Percentiles rank a stretch among this genome's conserved stretches.
Conservation (phyloP, 2,888 invertebrate species). For the Campopleginae sp. region DNA sequence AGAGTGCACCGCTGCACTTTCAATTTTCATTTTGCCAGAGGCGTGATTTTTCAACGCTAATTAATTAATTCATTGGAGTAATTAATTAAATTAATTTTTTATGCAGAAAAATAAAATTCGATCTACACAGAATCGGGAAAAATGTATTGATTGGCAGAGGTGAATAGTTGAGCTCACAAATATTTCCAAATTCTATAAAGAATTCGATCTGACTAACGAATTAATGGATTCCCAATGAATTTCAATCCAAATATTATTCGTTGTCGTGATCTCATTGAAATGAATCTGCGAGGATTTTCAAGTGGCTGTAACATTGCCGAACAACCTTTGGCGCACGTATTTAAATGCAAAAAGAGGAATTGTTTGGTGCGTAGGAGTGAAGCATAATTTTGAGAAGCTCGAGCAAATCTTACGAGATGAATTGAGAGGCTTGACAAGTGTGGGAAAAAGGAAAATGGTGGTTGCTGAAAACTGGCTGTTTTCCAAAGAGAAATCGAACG, state of each 20-base stretch:
- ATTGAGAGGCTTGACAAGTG: not conserved
- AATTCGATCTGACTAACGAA: not conserved
- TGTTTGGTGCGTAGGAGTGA: constrained; percentile 2
- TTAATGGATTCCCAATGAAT: no score
- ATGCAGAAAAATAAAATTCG: no score
- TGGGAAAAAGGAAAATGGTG: not conserved
- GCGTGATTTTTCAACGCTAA: not conserved
- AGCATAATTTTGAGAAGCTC: constrained; percentile 5
- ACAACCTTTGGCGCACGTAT: constrained; percentile 17
- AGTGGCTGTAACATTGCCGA: not conserved
- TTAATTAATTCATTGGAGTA: not conserved
- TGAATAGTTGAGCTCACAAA: not conserved
- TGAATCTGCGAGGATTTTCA: not conserved
- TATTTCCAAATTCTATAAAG: not conserved
- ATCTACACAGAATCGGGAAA: no score
- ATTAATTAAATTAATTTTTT: no score
- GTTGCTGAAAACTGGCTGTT: constrained; percentile 38
- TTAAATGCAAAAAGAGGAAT: constrained; percentile 8
- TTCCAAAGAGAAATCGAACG: constrained; percentile 19
- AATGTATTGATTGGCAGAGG: not conserved
- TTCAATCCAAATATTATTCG: not conserved
- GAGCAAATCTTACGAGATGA: constrained; percentile 27
- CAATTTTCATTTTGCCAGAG: no score
- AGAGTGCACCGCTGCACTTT: no score
- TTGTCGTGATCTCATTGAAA: not conserved